Conservation (phyloP, 2,888 invertebrate genomes). For the Ophion costatus region DNA sequence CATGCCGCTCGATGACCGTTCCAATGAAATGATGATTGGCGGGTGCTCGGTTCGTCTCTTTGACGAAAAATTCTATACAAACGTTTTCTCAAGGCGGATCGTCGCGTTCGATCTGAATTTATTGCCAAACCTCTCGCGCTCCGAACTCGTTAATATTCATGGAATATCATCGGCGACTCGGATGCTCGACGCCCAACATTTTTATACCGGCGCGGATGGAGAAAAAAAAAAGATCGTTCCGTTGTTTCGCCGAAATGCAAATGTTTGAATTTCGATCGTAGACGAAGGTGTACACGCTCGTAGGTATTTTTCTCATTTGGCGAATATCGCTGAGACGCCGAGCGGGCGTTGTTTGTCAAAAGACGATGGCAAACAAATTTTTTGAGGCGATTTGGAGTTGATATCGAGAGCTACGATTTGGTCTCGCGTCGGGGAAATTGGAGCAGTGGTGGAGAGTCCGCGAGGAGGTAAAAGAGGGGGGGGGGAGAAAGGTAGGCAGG, state of each 20-base stretch:
- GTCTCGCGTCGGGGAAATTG: too few species aligned
- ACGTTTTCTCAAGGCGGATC: constrained; percentile 24
- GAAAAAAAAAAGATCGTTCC: not conserved
- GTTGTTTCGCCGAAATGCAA: not conserved
- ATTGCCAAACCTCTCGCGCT: not conserved
- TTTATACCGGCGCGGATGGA: not conserved
- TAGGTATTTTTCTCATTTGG: not conserved
- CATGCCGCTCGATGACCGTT: too few species aligned
- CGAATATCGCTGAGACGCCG: too few species aligned
- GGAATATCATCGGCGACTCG: not conserved
- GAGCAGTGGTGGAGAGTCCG: too few species aligned
- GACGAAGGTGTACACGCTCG: not conserved
- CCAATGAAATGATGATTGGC: not conserved
- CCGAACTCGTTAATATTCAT: constrained; percentile 36
- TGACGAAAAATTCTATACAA: not conserved
- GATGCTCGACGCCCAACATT: not conserved
- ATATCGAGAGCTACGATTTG: too few species aligned
- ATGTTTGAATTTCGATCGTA: constrained; percentile 25
- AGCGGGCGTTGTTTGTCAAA: not conserved
- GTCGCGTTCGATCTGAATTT: constrained; percentile 17
- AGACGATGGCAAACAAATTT: too few species aligned
- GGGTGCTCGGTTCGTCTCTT: not conserved
- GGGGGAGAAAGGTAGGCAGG: too few species aligned
- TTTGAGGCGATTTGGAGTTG: too few species aligned
- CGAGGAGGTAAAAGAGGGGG: too few species aligned